These are phyloP conservation scores for Leptinotarsa texana DNA, from an alignment of 1,140 invertebrate genomes.

Conservation along the genomic window DNA sequence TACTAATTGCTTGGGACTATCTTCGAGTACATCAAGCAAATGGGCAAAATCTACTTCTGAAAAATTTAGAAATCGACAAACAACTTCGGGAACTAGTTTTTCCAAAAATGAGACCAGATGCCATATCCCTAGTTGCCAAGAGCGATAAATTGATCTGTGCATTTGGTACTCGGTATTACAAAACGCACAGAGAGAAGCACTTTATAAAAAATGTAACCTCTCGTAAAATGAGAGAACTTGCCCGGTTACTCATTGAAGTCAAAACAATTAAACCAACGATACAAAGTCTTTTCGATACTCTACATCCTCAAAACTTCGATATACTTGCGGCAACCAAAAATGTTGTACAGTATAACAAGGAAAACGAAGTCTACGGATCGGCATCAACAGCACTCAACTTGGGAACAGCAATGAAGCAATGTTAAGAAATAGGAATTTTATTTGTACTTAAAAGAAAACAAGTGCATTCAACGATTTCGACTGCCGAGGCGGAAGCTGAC, in stretches of 20 bases:
- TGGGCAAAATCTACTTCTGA: slow-evolving; percentile 19
- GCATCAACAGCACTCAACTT: slow-evolving; percentile 37
- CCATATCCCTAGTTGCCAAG: slow-evolving; percentile 30
- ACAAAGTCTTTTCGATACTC: slow-evolving; percentile 29
- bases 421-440: slow-evolving; percentile 32
- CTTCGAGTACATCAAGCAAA: slow-evolving; percentile 29
- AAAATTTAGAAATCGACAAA: slow-evolving; percentile 22
- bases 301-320: slow-evolving; percentile 35
- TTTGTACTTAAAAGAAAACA: slow-evolving; percentile 31
- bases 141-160: slow-evolving; percentile 33
- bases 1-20: neutral
- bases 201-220: slow-evolving; percentile 27
- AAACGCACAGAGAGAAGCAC: slow-evolving; percentile 34
- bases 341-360: slow-evolving; percentile 28
- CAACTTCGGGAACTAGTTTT: slow-evolving; percentile 27
- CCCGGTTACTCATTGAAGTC: slow-evolving; percentile 32
- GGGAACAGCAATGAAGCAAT: slow-evolving; percentile 35
- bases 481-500: slow-evolving; percentile 26
- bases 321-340: slow-evolving; percentile 32
- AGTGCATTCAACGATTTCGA: slow-evolving; percentile 16
- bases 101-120: slow-evolving; percentile 32
- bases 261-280: slow-evolving; percentile 29
- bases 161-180: slow-evolving; percentile 31
- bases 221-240: slow-evolving; percentile 35
- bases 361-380: slow-evolving; percentile 30